Percentiles rank a stretch among this genome's conserved stretches.
Conservation (phyloP, 2,797 vertebrate genomes). For the Eulemur albifrons region DNA sequence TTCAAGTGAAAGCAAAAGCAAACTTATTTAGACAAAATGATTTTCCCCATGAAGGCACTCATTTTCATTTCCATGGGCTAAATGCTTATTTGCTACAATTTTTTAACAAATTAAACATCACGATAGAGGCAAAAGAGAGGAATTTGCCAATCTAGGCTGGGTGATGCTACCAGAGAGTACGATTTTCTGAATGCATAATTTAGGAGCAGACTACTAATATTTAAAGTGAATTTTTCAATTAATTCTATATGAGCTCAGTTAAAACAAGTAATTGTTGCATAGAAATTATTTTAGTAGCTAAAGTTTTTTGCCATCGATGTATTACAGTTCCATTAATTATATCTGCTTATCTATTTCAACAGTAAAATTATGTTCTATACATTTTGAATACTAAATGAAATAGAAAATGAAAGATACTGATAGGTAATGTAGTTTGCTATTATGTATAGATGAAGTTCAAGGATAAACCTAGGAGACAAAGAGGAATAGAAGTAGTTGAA, state of each 20-base stretch:
- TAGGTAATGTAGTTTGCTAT: neutral
- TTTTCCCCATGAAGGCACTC: neutral
- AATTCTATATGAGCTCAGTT: neutral
- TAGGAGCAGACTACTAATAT: neutral
- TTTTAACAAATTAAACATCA: constrained; percentile 6
- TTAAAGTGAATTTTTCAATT: neutral
- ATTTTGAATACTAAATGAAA: neutral
- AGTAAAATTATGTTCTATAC: neutral
- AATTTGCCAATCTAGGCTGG: neutral
- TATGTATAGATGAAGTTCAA: neutral
- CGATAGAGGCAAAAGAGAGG: neutral
- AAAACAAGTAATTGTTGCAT: neutral
- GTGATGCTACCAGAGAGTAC: neutral
- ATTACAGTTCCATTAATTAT: neutral
- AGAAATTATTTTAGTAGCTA: neutral
- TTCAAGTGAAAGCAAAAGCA: neutral
- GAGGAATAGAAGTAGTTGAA: neutral
- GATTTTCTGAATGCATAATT: constrained; percentile 9
- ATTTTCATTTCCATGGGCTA: neutral
- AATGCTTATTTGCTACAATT: constrained; percentile 5
- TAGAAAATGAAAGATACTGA: constrained; percentile 4
- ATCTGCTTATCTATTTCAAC: neutral
- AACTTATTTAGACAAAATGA: constrained; percentile 21
- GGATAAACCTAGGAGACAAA: neutral
- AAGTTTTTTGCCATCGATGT: neutral